Conservation (phyloP, 2,113 vertebrate genomes). For the Redunca redunca region DNA sequence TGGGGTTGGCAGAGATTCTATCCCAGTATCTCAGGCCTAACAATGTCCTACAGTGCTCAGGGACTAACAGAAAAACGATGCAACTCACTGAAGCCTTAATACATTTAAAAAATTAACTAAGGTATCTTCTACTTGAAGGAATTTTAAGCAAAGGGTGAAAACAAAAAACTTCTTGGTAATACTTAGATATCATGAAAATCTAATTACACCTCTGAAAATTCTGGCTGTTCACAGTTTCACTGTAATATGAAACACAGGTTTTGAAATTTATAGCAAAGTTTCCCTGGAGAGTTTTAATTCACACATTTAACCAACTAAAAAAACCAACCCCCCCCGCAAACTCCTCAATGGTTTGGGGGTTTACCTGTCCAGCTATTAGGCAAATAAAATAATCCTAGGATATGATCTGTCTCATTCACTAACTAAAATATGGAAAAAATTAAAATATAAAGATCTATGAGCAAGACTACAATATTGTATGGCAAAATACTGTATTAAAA, state of each 20-base stretch:
- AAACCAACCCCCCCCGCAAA: not conserved
- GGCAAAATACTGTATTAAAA: not conserved
- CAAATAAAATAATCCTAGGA: constrained; percentile 34
- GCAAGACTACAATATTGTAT: constrained; percentile 16
- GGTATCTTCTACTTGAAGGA: not conserved
- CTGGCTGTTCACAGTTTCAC: not conserved
- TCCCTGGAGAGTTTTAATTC: constrained; percentile 22
- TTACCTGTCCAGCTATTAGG: not conserved
- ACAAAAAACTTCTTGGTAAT: not conserved
- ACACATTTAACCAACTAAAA: constrained; percentile 10
- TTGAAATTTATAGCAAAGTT: not conserved
- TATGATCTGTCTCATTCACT: not conserved
- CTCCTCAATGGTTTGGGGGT: not conserved
- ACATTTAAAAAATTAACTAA: not conserved
- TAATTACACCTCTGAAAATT: constrained; percentile 20
- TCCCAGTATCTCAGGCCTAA: not conserved
- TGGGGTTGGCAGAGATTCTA: not conserved
- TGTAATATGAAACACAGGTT: constrained; percentile 4
- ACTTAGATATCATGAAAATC: not conserved
- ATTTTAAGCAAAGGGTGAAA: constrained; percentile 37
- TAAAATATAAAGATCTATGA: constrained; percentile 9
- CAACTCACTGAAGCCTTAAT: not conserved
- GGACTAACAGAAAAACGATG: not conserved
- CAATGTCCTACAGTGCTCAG: not conserved
- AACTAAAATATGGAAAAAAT: constrained; percentile 14